These are phyloP conservation scores for Hypotaenidia okinawae DNA, from an alignment of 2,797 vertebrate genomes.

Conservation along the genomic window DNA sequence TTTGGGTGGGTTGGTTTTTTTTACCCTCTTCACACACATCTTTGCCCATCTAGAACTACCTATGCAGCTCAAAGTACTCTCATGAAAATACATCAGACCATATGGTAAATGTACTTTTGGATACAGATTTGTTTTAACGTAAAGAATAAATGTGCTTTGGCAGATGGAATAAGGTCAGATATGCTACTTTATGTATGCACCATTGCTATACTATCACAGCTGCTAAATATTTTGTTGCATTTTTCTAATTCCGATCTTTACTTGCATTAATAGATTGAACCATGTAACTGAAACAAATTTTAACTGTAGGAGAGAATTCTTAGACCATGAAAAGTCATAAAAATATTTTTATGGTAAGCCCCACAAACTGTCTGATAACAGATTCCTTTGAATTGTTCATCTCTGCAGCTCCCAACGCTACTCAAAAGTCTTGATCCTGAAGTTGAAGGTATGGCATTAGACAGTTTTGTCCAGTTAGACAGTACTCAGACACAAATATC, in stretches of 20 bases:
- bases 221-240: neutral
- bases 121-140: neutral
- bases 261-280: neutral
- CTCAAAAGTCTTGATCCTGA: neutral
- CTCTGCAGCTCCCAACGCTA: neutral
- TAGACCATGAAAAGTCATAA: neutral
- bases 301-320: neutral
- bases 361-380: neutral
- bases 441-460: neutral
- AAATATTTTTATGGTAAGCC: neutral
- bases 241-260: neutral
- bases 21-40: neutral
- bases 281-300: neutral
- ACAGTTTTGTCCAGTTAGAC: accelerated
- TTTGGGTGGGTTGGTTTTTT: neutral
- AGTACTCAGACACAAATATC: neutral
- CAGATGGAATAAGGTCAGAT: neutral
- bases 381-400: neutral
- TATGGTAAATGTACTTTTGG: neutral
- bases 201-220: neutral
- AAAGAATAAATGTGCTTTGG: neutral
- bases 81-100: neutral
- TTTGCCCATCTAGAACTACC: neutral
- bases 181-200: accelerated
- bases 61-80: neutral